A percentile compares a stretch with the other conserved stretches of the same genome.
Conservation (phyloP, 2,888 invertebrate genomes). For the Andricus quercusramuli region DNA sequence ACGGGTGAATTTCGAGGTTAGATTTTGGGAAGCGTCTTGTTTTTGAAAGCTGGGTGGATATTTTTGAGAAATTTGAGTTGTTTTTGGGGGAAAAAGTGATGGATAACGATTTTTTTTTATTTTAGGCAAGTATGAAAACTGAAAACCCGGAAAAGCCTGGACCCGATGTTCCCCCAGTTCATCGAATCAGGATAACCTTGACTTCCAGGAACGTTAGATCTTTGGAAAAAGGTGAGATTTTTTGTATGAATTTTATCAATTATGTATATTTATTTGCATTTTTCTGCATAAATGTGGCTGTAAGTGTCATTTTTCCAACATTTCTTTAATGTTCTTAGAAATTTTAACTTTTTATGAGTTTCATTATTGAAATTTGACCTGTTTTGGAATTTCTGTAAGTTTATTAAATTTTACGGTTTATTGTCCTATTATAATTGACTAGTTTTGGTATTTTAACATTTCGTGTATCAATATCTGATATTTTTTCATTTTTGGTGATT, state of each 20-base stretch:
- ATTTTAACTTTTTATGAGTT: background rate
- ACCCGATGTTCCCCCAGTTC: slow-evolving; percentile 93
- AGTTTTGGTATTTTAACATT: background rate
- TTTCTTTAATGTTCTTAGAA: background rate
- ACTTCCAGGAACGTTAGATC: slow-evolving; percentile 98
- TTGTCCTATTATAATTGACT: background rate
- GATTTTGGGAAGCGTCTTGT: background rate
- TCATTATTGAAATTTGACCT: background rate
- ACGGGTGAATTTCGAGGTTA: slow-evolving; percentile 9
- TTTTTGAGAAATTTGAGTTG: slow-evolving; percentile 33
- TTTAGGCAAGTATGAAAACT: slow-evolving; percentile 82
- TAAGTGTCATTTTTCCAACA: background rate
- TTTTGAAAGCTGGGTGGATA: slow-evolving; percentile 64
- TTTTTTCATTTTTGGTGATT: background rate
- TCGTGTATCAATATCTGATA: background rate
- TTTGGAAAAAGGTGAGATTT: slow-evolving; percentile 90
- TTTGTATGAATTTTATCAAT: background rate
- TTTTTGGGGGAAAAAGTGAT: background rate
- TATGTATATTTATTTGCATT: background rate
- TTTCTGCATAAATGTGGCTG: no score
- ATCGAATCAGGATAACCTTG: slow-evolving; percentile 97
- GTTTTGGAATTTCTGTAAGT: background rate
- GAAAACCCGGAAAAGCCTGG: slow-evolving; percentile 89
- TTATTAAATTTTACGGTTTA: background rate
- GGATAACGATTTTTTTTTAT: slow-evolving; percentile 52